Evolutionary conservation across 2,797 vertebrate genomes (phyloP), one percentile per base, ranked within the genome.

Genomic region (Pipistrellus pipistrellus): DNA sequence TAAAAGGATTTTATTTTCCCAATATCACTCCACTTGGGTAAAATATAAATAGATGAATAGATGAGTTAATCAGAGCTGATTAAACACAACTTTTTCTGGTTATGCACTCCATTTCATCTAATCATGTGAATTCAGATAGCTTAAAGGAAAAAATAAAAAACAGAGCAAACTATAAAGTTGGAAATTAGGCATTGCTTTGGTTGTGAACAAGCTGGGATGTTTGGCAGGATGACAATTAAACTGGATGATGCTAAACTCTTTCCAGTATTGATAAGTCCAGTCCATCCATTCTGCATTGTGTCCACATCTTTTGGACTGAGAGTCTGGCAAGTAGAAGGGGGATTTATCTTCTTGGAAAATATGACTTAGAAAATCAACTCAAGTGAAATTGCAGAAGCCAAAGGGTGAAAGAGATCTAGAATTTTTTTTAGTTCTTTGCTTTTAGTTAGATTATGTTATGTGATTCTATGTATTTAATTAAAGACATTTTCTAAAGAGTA

Each of bases 291-390:
- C 41, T 92, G 59, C 30, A n/a, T 51, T 85, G 41, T 27, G 25
- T 55, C 30, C 51, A 20, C 25, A 13, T 88, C 73, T 76, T 69
- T 66, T 76, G 71, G 66, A 82, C 41, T 81, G 30, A 41, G n/a
- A 62, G 18, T 73, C 27, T 95, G 83, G 71, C 53, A 93, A 81
- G 32, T 15, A 41, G 27, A 88, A 77, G 21, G 51, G 51, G n/a
- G 53, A 72, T 76, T 87, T 83, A 95, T 93, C 90, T 92, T 20
- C 6, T 21, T 95, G 85, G 86, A 86, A 91, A 80, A 62, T 64
- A 21, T 35, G 44, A 69, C 7, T 64, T 51, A 15, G 44, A 83
- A 91, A 90, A 85, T 68, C 44, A 92, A 57, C 18, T 35, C 66
- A 80, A 62, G 35, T 75, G 38, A 71, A 90, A 69, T 25, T 64